Evolutionary conservation across 2,797 vertebrate species (phyloP), one percentile per base, ranked within the genome.

Genomic region (Crocidura indochinensis): DNA sequence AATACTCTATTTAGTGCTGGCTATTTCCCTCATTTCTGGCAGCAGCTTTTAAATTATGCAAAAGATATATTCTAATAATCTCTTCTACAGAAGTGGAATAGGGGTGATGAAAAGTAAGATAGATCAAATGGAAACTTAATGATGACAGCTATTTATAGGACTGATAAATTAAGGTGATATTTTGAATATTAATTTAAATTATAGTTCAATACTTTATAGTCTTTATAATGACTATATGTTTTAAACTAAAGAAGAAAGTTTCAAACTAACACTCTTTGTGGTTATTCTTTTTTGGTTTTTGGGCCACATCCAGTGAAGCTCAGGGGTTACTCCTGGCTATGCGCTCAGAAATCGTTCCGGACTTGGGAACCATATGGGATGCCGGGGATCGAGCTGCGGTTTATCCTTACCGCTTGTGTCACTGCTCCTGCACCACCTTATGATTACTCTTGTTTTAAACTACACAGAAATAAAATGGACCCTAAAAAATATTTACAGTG

Each of bases 171-270:
- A 27, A 8, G 22, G 0, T 11, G 12, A 87, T 5, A 46, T 1
- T 68, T 72, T 87, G 68, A 64, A 38, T 24, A 51, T 80, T 71
- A 53, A 44, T 26, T 53, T 29, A 44, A 91, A 0, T 6, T 94
- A 73, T 75, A 76, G 69, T 38, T 38, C 6, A 73, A 47, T n/a
- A 38, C 20, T n/a, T n/a, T n/a, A n/a, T n/a, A n/a, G n/a, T 73
- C 11, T 78, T 80, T 51, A 27, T 44, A 24, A 74, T 68, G 22
- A 38, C 68, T 77, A 75, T 27, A 67, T 31, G 65, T 20, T 64
- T 88, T 91, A 46, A 79, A 65, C 44, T 49, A 81, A 53, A 82
- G 72, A 67, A 4, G 22, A 7, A 29, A 75, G 10, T 8, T 75
- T 12, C 83, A 75, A n/a, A 85, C 56, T 49, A 19, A 4, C 71